Conservation (phyloP, 2,113 vertebrate species). For the Verasper variegatus region DNA sequence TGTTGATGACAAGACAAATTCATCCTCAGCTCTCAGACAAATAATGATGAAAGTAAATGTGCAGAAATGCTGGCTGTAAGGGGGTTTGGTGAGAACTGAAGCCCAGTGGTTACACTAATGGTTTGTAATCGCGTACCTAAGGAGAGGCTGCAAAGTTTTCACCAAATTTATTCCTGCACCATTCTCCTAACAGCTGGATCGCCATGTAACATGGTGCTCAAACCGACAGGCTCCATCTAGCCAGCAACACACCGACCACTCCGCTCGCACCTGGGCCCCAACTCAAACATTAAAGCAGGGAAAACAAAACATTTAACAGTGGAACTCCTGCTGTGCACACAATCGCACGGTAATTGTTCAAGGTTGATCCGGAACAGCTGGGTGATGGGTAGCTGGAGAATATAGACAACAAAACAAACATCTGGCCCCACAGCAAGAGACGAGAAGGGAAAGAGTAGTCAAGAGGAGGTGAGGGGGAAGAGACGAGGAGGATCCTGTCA, state of each 20-base stretch:
- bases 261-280: constrained; percentile 22
- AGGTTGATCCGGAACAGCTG: constrained; percentile 41
- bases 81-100: too few relatives aligned
- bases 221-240: not conserved
- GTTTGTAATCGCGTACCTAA: too few relatives aligned
- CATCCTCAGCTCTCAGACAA: too few relatives aligned
- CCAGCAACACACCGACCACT: constrained; percentile 1
- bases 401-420: constrained; percentile 26
- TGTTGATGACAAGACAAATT: not conserved
- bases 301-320: constrained; percentile 6
- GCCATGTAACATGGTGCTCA: not conserved
- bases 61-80: too few relatives aligned
- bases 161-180: not conserved
- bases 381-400: constrained; percentile 39
- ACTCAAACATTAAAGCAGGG: constrained; percentile 30
- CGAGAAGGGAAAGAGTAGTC: constrained; percentile 11
- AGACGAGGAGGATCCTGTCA: constrained; percentile 57
- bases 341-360: constrained; percentile 15
- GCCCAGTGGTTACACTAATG: too few relatives aligned
- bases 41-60: too few relatives aligned
- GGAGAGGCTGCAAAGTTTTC: not conserved
- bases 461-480: constrained; percentile 9
- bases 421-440: constrained; percentile 18
- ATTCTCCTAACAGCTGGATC: constrained; percentile 1
- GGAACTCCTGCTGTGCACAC: not conserved